Conservation (phyloP, 2,113 vertebrate genomes). For the Ahaetulla prasina region DNA sequence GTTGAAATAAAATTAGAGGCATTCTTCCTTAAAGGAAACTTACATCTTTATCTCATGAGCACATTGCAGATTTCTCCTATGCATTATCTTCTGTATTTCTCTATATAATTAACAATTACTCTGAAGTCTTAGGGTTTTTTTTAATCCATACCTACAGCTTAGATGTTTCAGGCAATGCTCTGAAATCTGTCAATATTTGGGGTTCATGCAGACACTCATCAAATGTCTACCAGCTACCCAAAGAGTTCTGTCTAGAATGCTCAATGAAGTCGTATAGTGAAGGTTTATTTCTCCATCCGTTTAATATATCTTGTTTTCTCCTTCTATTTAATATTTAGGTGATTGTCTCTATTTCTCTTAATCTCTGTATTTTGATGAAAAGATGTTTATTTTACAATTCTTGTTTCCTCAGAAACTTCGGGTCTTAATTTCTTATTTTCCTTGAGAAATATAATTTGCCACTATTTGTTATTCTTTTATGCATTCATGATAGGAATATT, state of each 20-base stretch:
- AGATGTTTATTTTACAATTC: not conserved
- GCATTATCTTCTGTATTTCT: not conserved
- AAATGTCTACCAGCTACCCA: not conserved
- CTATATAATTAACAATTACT: constrained; percentile 8
- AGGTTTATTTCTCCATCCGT: not conserved
- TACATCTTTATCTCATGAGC: not conserved
- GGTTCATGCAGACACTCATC: not conserved
- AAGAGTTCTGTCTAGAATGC: not conserved
- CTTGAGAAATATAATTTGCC: not conserved
- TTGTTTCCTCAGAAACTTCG: not conserved
- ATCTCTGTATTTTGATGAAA: not conserved
- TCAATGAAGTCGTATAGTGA: accelerated
- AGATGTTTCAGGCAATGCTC: accelerated
- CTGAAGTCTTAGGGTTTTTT: not conserved
- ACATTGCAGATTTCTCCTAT: not conserved
- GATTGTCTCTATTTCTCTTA: not conserved
- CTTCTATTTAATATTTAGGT: not conserved
- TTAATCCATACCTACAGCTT: not conserved
- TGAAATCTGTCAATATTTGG: not conserved
- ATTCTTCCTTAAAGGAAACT: not conserved
- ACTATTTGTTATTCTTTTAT: not conserved
- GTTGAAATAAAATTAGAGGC: not conserved
- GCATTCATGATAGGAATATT: not conserved
- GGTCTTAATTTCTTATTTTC: constrained; percentile 7
- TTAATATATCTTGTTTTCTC: constrained; percentile 14